These are phyloP conservation scores for Eucriotettix oculatus DNA, from an alignment of 2,888 invertebrate species.

Conservation along the genomic window DNA sequence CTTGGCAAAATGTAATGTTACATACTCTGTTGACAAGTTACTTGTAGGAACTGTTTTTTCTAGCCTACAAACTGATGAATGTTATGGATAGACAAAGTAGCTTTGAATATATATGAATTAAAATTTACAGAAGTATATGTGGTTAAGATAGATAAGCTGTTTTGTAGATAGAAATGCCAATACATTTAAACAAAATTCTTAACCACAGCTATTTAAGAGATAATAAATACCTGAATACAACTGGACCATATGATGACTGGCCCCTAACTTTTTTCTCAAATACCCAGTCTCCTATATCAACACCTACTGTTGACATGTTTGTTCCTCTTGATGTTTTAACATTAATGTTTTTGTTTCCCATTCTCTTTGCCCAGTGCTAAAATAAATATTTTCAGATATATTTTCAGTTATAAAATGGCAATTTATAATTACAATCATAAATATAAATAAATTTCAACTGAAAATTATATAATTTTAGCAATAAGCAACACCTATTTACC, in stretches of 20 bases:
- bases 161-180: too few species aligned
- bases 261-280: conserved; percentile 72
- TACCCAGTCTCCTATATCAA: conserved; percentile 91
- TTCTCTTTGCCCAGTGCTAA: conserved; percentile 87
- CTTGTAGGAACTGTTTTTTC: too few species aligned
- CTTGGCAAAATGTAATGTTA: too few species aligned
- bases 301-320: conserved; percentile 90
- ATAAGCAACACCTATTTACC: conserved; percentile 21
- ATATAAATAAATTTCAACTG: background rate
- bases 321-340: conserved; percentile 58
- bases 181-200: too few species aligned
- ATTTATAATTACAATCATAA: background rate
- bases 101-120: too few species aligned
- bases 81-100: too few species aligned
- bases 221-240: conserved; percentile 43
- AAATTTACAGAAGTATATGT: too few species aligned
- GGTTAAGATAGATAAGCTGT: too few species aligned
- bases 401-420: background rate
- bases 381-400: conserved; percentile 3
- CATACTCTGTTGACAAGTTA: too few species aligned
- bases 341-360: conserved; percentile 76
- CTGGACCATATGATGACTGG: conserved; percentile 57
- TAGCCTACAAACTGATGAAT: too few species aligned
- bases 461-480: background rate
- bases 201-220: too few species aligned